Percentiles rank a stretch among this genome's conserved stretches.
These are phyloP conservation scores for Glyphotaelius pellucidus DNA, from an alignment of 2,888 invertebrate species.

Conservation along the genomic window DNA sequence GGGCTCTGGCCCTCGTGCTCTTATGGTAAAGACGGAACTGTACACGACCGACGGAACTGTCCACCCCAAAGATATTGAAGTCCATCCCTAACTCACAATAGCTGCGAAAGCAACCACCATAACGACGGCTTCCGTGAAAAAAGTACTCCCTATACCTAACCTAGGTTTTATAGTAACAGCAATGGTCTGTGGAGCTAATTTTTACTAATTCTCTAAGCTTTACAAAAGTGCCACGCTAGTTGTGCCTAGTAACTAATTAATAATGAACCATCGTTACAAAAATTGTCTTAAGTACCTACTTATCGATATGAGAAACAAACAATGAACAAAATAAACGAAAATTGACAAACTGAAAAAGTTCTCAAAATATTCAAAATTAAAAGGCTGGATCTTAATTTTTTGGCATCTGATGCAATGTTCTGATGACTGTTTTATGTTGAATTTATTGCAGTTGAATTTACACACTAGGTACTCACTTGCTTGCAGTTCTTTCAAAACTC, in stretches of 20 bases:
- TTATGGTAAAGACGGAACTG: too few relatives aligned
- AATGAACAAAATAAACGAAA: too few relatives aligned
- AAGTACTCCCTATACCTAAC: background rate
- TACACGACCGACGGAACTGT: too few relatives aligned
- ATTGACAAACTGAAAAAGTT: background rate
- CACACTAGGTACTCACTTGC: background rate
- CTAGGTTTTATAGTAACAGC: background rate
- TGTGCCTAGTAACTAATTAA: background rate
- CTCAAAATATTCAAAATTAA: background rate
- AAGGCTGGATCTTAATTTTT: background rate
- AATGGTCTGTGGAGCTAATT: background rate
- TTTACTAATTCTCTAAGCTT: background rate
- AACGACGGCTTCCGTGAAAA: background rate
- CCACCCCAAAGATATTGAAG: too few relatives aligned
- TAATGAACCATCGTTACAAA: background rate
- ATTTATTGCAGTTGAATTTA: conserved; percentile 1
- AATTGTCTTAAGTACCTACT: background rate
- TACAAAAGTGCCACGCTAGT: background rate
- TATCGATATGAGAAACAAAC: too few relatives aligned
- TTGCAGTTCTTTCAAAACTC: background rate
- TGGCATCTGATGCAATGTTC: too few relatives aligned
- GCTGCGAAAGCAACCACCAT: background rate
- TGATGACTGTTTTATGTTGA: background rate
- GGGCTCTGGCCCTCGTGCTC: too few relatives aligned
- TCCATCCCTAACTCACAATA: background rate